Evolutionary conservation across 2,888 invertebrate species (phyloP).

Genomic region (Calameuta pallipes): DNA sequence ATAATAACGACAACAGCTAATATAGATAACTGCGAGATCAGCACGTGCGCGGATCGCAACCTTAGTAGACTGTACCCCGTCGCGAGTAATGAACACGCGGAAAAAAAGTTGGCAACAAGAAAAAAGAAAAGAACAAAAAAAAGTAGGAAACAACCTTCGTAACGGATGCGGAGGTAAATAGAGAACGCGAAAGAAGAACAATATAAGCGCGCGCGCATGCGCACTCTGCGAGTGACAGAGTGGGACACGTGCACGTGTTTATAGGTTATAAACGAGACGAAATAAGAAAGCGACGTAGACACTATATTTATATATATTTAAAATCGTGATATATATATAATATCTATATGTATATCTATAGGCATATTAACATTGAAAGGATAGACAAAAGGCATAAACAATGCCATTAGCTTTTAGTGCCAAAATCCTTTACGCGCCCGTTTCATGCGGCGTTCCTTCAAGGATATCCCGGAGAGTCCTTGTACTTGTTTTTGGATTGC

Average conservation of each 20-base stretch:
- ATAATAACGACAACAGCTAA: background rate
- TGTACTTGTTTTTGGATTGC: background rate
- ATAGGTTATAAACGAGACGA: background rate
- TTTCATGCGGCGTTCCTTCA: background rate
- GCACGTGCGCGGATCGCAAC: background rate
- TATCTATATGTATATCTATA: background rate
- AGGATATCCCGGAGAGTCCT: background rate
- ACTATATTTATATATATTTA: background rate
- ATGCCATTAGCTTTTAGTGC: background rate
- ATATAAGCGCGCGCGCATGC: background rate
- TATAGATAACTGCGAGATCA: background rate
- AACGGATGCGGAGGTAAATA: background rate
- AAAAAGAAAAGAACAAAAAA: background rate
- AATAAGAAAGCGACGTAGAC: background rate
- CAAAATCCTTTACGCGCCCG: background rate
- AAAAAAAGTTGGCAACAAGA: background rate
- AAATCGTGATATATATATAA: background rate
- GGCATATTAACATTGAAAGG: background rate
- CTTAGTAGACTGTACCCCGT: background rate
- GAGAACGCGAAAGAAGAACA: background rate
- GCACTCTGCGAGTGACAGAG: background rate
- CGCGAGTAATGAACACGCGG: background rate
- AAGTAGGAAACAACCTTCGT: background rate
- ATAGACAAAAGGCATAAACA: background rate
- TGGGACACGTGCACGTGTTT: background rate